Evolutionary conservation across 2,797 vertebrate species (phyloP), one percentile per base, ranked within the genome.

Genomic region (Hapalemur alaotrensis): DNA sequence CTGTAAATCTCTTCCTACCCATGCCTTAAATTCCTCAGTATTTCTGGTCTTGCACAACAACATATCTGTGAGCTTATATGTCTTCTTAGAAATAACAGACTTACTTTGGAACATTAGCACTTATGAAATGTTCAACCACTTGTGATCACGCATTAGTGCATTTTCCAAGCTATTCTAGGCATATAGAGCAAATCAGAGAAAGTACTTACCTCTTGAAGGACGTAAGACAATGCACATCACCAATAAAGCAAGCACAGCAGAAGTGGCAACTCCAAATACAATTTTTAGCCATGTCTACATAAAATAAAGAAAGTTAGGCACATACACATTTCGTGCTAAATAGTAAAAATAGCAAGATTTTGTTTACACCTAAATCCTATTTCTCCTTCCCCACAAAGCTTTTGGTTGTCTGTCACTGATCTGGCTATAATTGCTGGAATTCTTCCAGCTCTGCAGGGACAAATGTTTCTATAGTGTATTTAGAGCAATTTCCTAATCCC

Each of bases 231-330:
- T 96, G 94, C 98, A 98, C 82, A 98, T 83, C 96, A 99, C 92
- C 91, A 99, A 78, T 79, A 99, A 97, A 81, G 98, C 98, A 95
- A 99, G 94, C 65, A 98, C 96, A 96, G 98, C 96, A 91, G 98
- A 98, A 72, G 97, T 86, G 85, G 97, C 95, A 91, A 98, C 97
- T 5, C 98, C 98, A 98, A 98, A 92, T 92, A 98, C 59, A 83
- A 99, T 98, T 98, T 99, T 99, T 97, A 98, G 93, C 97, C 91
- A 98, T 59, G 98, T 98, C 99, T 99, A 98, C 59, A 96, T 76
- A 98, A 94, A 98, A 98, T 52, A 97, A 98, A 98, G 13, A 98
- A 88, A 97, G 87, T 88, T 35, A 97, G 86, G 96, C 93, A 96
- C 54, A 92, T 67, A 96, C 93, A 92, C 86, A 95, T 46, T 78